A percentile compares a stretch with the other conserved stretches of the same genome.
Evolutionary conservation across 2,797 vertebrate genomes (phyloP).

Genomic region (Lagocephalus sceleratus): DNA sequence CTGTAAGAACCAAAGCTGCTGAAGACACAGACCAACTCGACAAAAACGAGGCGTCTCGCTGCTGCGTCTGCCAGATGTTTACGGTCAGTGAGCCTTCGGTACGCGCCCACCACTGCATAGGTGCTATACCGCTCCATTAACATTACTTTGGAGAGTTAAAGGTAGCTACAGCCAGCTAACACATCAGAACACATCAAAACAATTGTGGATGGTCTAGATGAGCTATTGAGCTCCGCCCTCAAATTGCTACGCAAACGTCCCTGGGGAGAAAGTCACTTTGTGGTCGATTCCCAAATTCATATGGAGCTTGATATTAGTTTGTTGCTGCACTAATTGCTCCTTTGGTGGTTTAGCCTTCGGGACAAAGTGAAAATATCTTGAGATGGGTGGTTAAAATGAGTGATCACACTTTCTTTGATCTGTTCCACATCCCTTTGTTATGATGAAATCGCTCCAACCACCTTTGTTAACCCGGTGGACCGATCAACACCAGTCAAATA

Average conservation of each 20-base stretch:
- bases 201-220: conserved; percentile 16
- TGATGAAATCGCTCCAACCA: not conserved
- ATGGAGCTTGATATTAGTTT: conserved; percentile 35
- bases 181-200: no score
- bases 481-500: conserved; percentile 7
- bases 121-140: no score
- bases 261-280: conserved; percentile 20
- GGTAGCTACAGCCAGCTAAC: no score
- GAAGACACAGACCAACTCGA: no score
- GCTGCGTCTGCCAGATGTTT: no score
- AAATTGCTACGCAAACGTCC: conserved; percentile 47
- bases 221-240: conserved; percentile 19
- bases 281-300: conserved; percentile 27
- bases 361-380: conserved; percentile 8
- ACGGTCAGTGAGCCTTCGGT: no score
- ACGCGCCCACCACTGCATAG: no score
- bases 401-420: not conserved
- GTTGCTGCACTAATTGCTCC: conserved; percentile 38
- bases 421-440: not conserved
- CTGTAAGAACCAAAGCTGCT: no score
- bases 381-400: no score
- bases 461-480: not conserved
- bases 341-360: conserved; percentile 16
- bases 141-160: no score
- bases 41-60: no score